Percentiles rank a stretch among this genome's conserved stretches.
Evolutionary conservation across 1,140 invertebrate species (phyloP).

Genomic region (Chelonus insularis): DNA sequence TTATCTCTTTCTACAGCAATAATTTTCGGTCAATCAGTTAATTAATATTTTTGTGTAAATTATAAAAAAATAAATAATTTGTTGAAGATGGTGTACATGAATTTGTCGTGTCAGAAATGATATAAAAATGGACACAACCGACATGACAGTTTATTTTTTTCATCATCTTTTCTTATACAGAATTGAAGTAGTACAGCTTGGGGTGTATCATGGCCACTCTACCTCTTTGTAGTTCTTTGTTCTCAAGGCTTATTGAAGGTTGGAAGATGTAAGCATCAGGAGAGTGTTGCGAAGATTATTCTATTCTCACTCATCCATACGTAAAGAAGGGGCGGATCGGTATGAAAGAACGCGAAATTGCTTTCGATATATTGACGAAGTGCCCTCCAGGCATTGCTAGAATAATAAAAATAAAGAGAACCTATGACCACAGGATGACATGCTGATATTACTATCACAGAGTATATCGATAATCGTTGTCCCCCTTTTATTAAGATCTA

Average conservation of each 20-base stretch:
- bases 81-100: no score
- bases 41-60: no score
- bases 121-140: no score
- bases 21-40: no score
- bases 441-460: background rate
- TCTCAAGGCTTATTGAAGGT: constrained; percentile 28
- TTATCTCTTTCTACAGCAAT: no score
- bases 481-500: background rate
- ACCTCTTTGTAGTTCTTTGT: background rate
- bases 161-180: constrained; percentile 45
- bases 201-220: constrained; percentile 29
- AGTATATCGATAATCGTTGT: background rate
- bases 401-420: constrained; percentile 29
- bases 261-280: constrained; percentile 39
- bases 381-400: constrained; percentile 20
- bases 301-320: constrained; percentile 1
- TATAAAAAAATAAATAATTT: no score
- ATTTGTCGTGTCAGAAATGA: no score
- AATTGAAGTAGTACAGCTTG: constrained; percentile 43
- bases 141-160: constrained; percentile 44
- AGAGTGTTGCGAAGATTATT: constrained; percentile 37
- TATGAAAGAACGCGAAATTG: constrained; percentile 30
- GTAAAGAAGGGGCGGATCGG: background rate
- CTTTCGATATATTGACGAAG: constrained; percentile 40
- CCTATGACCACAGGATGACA: background rate